phyloP scores from a whole-genome alignment of 2,113 vertebrate species.

The Trichechus manatus region DNA sequence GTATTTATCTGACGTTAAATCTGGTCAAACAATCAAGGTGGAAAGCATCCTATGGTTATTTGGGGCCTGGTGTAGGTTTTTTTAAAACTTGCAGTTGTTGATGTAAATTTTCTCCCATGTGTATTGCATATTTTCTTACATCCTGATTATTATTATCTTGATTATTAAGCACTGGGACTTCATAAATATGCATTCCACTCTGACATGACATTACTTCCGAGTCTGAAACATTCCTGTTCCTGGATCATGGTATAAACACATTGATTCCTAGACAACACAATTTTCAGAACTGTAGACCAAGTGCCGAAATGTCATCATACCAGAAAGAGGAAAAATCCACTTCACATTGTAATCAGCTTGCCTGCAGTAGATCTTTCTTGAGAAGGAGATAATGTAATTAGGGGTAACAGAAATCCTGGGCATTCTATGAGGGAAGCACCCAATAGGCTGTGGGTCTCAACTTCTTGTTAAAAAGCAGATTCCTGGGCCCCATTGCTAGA shows the following conservation, averaged over 20 bases:
- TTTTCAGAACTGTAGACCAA: background rate
- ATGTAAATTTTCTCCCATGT: constrained; percentile 2
- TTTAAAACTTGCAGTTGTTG: constrained; percentile 7
- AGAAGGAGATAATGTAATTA: background rate
- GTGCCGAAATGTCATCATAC: background rate
- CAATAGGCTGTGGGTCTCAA: background rate
- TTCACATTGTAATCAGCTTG: background rate
- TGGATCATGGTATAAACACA: constrained; percentile 15
- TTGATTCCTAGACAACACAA: background rate
- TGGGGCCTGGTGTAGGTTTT: constrained; percentile 14
- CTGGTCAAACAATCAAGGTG: background rate
- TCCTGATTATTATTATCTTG: background rate
- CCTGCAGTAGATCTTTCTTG: background rate
- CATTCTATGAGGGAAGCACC: background rate
- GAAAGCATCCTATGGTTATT: constrained; percentile 12
- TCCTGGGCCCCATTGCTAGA: background rate
- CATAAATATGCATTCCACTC: background rate
- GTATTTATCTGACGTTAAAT: background rate
- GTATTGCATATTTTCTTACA: background rate
- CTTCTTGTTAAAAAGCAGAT: background rate
- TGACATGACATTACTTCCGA: background rate
- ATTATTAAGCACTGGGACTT: constrained; percentile 16
- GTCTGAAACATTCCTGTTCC: constrained; percentile 5
- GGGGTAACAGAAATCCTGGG: background rate
- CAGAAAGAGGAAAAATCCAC: background rate